phyloP scores from a whole-genome alignment of 2,888 invertebrate genomes.

The Camptogramma bilineatum region DNA sequence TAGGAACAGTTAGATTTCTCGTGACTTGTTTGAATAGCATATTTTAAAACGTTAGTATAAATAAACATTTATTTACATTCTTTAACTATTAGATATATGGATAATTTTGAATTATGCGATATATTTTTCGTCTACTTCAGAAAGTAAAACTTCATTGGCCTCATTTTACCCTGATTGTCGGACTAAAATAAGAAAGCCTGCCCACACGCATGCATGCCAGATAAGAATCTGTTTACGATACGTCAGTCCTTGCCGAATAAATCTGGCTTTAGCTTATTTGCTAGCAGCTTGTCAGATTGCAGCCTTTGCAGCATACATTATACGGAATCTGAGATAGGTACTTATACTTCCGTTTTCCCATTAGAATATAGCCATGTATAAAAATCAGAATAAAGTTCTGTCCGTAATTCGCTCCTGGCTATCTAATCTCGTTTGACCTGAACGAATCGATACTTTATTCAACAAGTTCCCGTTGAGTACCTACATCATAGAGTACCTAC shows the following conservation, averaged over 20 bases:
- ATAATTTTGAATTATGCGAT: too few species aligned
- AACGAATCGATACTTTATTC: background rate
- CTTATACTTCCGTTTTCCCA: too few species aligned
- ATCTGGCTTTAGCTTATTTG: conserved; percentile 20
- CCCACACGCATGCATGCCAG: conserved; percentile 8
- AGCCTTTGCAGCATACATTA: too few species aligned
- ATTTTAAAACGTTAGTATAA: too few species aligned
- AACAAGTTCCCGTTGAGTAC: conserved; percentile 1
- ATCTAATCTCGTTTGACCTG: too few species aligned
- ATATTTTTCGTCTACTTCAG: background rate
- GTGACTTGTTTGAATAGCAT: too few species aligned
- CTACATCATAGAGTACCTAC: background rate
- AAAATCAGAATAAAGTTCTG: background rate
- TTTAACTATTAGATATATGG: too few species aligned
- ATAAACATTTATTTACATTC: too few species aligned
- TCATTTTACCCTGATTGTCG: conserved; percentile 5
- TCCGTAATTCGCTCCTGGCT: too few species aligned
- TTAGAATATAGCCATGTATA: too few species aligned
- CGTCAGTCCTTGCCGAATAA: conserved; percentile 22
- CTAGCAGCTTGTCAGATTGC: conserved; percentile 3
- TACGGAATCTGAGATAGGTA: conserved; percentile 5
- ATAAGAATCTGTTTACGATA: conserved; percentile 20
- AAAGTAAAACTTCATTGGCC: conserved; percentile 1
- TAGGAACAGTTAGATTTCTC: background rate
- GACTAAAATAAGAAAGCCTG: conserved; percentile 16